Conservation (phyloP, 2,888 invertebrate species). For the Bombylius discolor region DNA sequence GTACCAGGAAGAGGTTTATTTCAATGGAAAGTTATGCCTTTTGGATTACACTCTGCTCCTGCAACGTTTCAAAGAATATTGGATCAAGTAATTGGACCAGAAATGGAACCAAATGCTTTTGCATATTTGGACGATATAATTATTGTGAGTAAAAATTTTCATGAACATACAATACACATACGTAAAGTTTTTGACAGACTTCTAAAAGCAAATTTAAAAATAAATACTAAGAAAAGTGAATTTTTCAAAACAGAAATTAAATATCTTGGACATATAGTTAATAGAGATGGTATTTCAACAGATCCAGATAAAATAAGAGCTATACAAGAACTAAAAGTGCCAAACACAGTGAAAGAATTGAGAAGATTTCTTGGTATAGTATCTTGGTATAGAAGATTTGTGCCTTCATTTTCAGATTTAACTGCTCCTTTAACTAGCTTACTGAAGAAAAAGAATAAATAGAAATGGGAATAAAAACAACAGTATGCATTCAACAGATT, state of each 20-base stretch:
- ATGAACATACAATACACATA: slow-evolving; percentile 1
- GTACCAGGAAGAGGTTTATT: slow-evolving; percentile 1
- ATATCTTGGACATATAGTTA: slow-evolving; percentile 5
- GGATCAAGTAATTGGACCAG: not conserved
- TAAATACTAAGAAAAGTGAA: not conserved
- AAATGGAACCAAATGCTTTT: slow-evolving; percentile 1
- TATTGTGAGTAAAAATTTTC: not conserved
- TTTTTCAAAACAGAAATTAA: not conserved
- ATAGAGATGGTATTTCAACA: not conserved
- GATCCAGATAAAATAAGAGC: slow-evolving; percentile 3
- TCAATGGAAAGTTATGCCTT: not conserved
- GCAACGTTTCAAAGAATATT: slow-evolving; percentile 6
- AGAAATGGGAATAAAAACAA: not conserved
- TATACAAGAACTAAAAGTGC: not conserved
- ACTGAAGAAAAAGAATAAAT: not conserved
- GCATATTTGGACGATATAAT: slow-evolving; percentile 6
- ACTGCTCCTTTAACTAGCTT: not conserved
- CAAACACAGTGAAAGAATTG: not conserved
- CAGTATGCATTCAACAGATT: not conserved
- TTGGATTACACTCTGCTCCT: not conserved
- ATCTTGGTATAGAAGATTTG: slow-evolving; percentile 4
- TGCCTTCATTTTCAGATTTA: not conserved
- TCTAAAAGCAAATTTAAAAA: not conserved
- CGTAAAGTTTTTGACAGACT: not conserved
- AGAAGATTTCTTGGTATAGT: too few species aligned